A percentile compares a stretch with the other conserved stretches of the same genome.
phyloP scores from a whole-genome alignment of 1,140 invertebrate genomes.

The Zaprionus ghesquierei region DNA sequence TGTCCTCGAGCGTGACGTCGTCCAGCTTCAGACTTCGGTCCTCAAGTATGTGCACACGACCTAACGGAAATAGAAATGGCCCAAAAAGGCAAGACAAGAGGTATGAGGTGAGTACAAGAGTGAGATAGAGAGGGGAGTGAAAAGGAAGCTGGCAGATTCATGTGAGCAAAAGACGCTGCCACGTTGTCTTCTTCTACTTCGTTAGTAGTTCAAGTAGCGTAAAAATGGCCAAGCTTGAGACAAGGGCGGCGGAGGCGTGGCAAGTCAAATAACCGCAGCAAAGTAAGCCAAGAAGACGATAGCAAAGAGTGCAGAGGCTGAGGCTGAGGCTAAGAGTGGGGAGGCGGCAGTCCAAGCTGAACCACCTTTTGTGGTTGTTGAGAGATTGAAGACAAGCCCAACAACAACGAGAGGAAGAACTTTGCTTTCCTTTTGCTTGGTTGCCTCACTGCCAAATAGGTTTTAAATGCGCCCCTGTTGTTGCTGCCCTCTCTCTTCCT shows the following conservation, averaged over 20 bases:
- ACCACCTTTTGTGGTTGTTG: conserved; percentile 66
- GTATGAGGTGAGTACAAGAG: background rate
- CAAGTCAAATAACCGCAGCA: conserved; percentile 69
- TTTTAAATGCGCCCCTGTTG: conserved; percentile 59
- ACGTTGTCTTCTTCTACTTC: conserved; percentile 60
- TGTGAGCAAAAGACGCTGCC: conserved; percentile 50
- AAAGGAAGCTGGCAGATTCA: background rate
- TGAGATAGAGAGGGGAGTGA: conserved; percentile 7
- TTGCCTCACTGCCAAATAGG: conserved; percentile 65
- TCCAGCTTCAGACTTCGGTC: conserved; percentile 91
- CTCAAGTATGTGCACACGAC: conserved; percentile 89
- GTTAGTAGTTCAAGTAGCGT: conserved; percentile 80
- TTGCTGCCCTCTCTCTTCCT: background rate
- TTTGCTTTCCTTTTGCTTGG: conserved; percentile 68
- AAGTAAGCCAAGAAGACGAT: conserved; percentile 61
- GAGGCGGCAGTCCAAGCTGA: no score
- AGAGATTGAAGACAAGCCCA: conserved; percentile 51
- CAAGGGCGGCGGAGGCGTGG: background rate
- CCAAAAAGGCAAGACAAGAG: background rate
- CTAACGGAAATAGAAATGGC: conserved; percentile 50
- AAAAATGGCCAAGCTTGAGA: conserved; percentile 64
- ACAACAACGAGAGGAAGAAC: background rate
- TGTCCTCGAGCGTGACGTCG: conserved; percentile 89
- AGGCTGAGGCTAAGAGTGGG: background rate
- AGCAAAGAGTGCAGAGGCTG: background rate